Conservation (phyloP, 2,113 vertebrate genomes). For the Phrynosoma platyrhinos region DNA sequence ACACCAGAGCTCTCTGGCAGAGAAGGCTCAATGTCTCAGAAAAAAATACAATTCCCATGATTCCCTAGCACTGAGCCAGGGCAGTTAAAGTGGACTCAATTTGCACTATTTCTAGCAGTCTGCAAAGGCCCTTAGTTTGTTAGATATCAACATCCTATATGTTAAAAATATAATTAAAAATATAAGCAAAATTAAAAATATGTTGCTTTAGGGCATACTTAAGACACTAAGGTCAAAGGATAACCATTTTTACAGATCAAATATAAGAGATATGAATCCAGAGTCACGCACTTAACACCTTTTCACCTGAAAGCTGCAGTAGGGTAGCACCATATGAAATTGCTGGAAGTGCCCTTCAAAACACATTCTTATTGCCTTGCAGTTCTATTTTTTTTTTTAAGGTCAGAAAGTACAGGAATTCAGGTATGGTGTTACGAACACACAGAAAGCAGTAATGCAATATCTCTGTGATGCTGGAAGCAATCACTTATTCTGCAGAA, state of each 20-base stretch:
- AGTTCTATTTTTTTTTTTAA: neutral
- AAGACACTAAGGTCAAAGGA: neutral
- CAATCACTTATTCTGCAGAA: neutral
- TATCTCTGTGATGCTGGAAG: neutral
- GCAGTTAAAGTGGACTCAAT: too few species aligned
- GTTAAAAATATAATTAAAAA: too few species aligned
- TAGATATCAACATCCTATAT: too few species aligned
- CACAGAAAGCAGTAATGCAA: neutral
- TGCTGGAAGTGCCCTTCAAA: neutral
- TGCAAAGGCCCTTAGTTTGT: too few species aligned
- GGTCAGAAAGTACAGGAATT: neutral
- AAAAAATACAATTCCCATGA: too few species aligned
- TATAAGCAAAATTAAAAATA: too few species aligned
- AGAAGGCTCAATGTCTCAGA: too few species aligned
- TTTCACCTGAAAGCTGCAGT: neutral
- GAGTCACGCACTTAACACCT: neutral
- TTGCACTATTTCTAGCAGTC: too few species aligned
- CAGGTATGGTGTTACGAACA: neutral
- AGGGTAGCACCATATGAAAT: too few species aligned
- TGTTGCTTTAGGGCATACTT: neutral
- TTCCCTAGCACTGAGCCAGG: too few species aligned
- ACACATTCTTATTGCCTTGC: neutral
- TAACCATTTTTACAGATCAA: neutral
- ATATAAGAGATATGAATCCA: neutral
- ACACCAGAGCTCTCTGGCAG: too few species aligned